Evolutionary conservation across 2,888 invertebrate species (phyloP).

Genomic region (Drosophila lutescens): DNA sequence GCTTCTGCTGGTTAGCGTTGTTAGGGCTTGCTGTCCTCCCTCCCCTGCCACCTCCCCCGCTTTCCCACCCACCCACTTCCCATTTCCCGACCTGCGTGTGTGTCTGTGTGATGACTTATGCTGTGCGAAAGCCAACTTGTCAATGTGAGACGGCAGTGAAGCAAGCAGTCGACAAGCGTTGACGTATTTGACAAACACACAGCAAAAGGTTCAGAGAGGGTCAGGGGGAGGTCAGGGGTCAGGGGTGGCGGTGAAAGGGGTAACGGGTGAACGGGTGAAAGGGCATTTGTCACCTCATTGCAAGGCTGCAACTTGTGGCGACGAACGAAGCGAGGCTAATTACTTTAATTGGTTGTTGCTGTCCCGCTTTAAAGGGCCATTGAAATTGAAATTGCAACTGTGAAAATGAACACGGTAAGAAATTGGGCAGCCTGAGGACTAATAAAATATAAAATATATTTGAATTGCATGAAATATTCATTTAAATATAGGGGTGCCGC

Average conservation of each 20-base stretch:
- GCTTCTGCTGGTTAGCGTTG: conserved; percentile 35
- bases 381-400: conserved; percentile 34
- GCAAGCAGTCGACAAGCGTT: conserved; percentile 74
- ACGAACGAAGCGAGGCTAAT: conserved; percentile 63
- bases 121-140: conserved; percentile 74
- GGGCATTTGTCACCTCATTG: conserved; percentile 40
- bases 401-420: conserved; percentile 4
- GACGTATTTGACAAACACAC: conserved; percentile 78
- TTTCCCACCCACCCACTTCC: conserved; percentile 6
- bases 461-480: too few species aligned
- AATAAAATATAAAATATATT: too few species aligned
- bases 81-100: not conserved
- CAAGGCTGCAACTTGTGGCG: conserved; percentile 14
- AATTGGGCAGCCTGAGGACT: not conserved
- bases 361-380: conserved; percentile 50
- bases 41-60: not conserved
- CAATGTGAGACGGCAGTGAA: conserved; percentile 73
- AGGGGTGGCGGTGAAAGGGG: not conserved
- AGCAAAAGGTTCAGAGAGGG: not conserved
- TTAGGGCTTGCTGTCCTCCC: conserved; percentile 16
- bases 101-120: conserved; percentile 43
- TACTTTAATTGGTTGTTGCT: conserved; percentile 75
- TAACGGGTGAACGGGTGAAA: conserved; percentile 5
- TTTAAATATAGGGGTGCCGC: too few species aligned
- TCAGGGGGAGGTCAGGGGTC: not conserved